These are phyloP conservation scores for Nannoperca australis DNA, from an alignment of 2,797 vertebrate species.

Conservation along the genomic window DNA sequence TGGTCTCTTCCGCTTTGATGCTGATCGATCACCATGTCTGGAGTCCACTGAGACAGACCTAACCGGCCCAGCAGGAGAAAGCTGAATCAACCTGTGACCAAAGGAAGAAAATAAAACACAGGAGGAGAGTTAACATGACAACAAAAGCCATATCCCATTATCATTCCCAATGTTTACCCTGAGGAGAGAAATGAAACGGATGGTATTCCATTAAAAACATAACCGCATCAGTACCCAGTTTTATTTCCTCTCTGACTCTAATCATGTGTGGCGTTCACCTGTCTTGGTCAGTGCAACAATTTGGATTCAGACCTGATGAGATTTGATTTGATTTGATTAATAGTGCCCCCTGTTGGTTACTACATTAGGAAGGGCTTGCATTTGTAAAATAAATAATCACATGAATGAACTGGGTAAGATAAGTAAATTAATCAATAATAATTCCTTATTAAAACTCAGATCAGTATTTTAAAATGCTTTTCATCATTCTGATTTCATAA, in stretches of 20 bases:
- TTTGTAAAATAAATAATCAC: neutral
- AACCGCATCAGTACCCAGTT: conserved; percentile 21
- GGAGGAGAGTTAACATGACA: conserved; percentile 58
- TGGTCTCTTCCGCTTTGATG: conserved; percentile 74
- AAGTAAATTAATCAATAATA: neutral
- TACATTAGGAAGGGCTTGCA: neutral
- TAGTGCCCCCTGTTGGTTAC: conserved; percentile 64
- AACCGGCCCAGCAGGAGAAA: conserved; percentile 66
- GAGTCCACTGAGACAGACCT: conserved; percentile 67
- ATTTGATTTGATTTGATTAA: conserved; percentile 59
- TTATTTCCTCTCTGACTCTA: conserved; percentile 21
- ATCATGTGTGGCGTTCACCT: conserved; percentile 33
- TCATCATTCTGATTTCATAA: neutral
- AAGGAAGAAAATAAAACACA: conserved; percentile 41
- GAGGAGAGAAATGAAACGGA: conserved; percentile 51
- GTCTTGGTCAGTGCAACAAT: conserved; percentile 35
- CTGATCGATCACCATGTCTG: conserved; percentile 80
- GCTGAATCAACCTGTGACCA: conserved; percentile 59
- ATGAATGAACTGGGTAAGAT: neutral
- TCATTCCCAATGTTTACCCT: conserved; percentile 31
- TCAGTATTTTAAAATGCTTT: neutral
- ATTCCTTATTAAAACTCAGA: neutral
- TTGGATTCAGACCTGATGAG: conserved; percentile 37
- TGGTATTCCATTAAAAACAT: conserved; percentile 47
- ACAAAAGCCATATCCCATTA: conserved; percentile 53